These are phyloP conservation scores for Coptodon bakossiorum DNA, from an alignment of 2,113 vertebrate species.

Conservation along the genomic window DNA sequence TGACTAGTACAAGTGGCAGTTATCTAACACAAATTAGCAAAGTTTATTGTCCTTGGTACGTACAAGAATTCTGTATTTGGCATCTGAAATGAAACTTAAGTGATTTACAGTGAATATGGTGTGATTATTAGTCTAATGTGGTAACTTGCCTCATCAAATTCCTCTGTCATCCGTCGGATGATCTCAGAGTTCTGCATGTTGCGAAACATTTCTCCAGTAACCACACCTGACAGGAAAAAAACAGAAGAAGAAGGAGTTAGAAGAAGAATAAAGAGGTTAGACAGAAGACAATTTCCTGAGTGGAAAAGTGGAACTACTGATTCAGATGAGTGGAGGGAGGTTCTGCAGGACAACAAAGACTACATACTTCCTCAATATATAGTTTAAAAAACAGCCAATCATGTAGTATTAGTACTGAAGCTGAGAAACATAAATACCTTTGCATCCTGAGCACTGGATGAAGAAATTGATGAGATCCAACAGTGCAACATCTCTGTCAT, in stretches of 20 bases:
- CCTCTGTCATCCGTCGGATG: slow-evolving; percentile 98
- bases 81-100: neutral
- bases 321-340: neutral
- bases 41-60: neutral
- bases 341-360: neutral
- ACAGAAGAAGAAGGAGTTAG: neutral
- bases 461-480: slow-evolving; percentile 99
- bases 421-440: slow-evolving; percentile 77
- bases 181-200: slow-evolving; percentile 99
- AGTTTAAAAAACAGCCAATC: neutral
- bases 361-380: neutral
- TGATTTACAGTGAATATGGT: neutral
- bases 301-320: neutral
- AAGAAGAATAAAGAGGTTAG: neutral
- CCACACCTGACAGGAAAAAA: slow-evolving; percentile 78
- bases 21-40: neutral
- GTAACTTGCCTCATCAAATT: slow-evolving; percentile 93
- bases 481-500: slow-evolving; percentile 91
- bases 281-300: neutral
- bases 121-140: neutral
- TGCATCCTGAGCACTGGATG: slow-evolving; percentile 99
- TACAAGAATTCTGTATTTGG: neutral
- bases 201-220: slow-evolving; percentile 97
- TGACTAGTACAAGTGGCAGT: neutral
- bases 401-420: neutral